These are phyloP conservation scores for Etheostoma nigrum DNA, from an alignment of 2,797 vertebrate genomes.

Conservation along the genomic window DNA sequence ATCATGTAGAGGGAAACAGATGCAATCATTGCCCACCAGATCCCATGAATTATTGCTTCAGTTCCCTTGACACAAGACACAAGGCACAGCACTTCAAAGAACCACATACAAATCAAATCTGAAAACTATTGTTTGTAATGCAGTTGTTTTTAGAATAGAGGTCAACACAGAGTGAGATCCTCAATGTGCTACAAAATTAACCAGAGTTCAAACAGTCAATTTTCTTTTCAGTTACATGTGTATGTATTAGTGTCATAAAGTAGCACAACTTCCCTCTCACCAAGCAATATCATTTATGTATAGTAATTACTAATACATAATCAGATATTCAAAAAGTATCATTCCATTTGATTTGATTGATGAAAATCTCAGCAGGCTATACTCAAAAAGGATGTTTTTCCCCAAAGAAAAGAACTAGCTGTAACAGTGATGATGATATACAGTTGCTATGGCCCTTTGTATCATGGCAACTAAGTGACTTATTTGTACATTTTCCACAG, in stretches of 20 bases:
- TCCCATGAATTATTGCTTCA: constrained; percentile 52
- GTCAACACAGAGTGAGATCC: neutral
- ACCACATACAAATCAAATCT: constrained; percentile 57
- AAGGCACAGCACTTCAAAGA: constrained; percentile 61
- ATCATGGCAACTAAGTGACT: constrained; percentile 63
- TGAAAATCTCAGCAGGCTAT: constrained; percentile 9
- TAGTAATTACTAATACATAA: constrained; percentile 1
- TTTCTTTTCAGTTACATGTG: neutral
- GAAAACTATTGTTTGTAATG: constrained; percentile 22
- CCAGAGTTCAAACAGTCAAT: neutral
- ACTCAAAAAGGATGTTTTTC: constrained; percentile 32
- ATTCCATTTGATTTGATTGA: constrained; percentile 14
- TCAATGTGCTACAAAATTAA: constrained; percentile 19
- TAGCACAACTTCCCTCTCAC: neutral
- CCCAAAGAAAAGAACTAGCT: constrained; percentile 41
- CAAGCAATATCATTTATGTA: constrained; percentile 16
- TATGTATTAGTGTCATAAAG: neutral
- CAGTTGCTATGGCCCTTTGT: constrained; percentile 63
- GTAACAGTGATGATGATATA: constrained; percentile 32
- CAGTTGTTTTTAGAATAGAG: constrained; percentile 7
- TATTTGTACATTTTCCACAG: constrained; percentile 43
- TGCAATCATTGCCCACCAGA: constrained; percentile 61
- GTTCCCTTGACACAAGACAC: constrained; percentile 57
- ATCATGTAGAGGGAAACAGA: constrained; percentile 49
- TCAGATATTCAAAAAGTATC: constrained; percentile 7